Base-by-base conservation (phyloP, 2,888 invertebrate species). In the Callyntrura guangdongensis region DNA sequence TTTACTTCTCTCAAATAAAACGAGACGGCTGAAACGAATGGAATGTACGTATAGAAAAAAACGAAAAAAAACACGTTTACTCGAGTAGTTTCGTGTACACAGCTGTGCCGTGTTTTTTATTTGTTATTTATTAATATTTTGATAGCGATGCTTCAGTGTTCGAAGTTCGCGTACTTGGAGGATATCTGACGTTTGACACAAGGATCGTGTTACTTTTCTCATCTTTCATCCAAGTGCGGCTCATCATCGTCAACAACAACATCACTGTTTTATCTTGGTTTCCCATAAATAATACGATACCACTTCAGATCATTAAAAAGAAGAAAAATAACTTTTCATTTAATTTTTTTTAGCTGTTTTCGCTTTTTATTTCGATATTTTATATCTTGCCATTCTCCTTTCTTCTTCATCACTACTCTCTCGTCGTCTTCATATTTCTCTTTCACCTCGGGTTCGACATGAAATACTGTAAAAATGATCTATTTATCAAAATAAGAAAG, bases 401-500 rank as follows among this genome's bases (percentile, higher is more conserved):
- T n/a, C n/a, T 17, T 56, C 47, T 25, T 53, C 56, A 45, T n/a
- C 79, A 59, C n/a, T n/a, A 59, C 22, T 22, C 14, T 11, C 53
- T 11, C n/a, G 9, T 47, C 20, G 74, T 81, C 59, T 0, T 82
- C 82, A 64, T 61, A 61, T 20, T 64, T 82, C 61, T 47, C 64
- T 64, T 82, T 82, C 82, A 82, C 47, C 47, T 82, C 45, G 45
- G 1, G 8, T 79, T 45, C 53, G n/a, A 25, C 53, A 56, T 79
- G 61, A 82, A n/a, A 82, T 61, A 20, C 17, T 64, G 82, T 45
- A 20, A 82, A 81, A 64, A 20, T 64, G 64, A 59, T 81, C 45
- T 82, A 64, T 82, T 61, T 82, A 82, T 82, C 82, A 61, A 82
- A 22, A 64, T 8, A 20, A 59, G 64, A 82, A 64, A 45, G 82